Evolutionary conservation across 1,140 invertebrate genomes (phyloP).

Genomic region (Sarcophaga peregrina): DNA sequence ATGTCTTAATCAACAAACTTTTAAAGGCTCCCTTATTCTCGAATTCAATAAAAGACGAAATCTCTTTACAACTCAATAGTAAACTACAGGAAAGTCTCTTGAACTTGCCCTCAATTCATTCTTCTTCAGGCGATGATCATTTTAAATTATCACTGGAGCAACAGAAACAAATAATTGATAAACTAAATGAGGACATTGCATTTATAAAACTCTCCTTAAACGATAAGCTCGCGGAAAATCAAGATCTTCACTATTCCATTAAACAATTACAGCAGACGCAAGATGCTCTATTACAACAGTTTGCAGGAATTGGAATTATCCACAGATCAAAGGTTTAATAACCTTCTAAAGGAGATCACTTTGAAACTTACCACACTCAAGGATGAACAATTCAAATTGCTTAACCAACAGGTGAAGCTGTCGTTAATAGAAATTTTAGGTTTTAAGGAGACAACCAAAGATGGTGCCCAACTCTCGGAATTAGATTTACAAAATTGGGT

Average conservation of each 20-base stretch:
- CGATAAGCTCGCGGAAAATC: constrained; percentile 59
- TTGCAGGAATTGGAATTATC: constrained; percentile 56
- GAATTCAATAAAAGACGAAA: constrained; percentile 53
- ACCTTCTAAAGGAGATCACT: constrained; percentile 57
- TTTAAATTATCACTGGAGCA: constrained; percentile 17
- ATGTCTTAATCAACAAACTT: constrained; percentile 52
- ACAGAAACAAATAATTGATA: constrained; percentile 60
- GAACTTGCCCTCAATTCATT: neutral
- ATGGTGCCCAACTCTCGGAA: constrained; percentile 52
- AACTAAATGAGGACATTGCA: constrained; percentile 65
- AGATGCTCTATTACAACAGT: constrained; percentile 55
- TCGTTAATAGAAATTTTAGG: constrained; percentile 63
- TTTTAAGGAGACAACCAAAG: constrained; percentile 52
- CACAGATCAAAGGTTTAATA: constrained; percentile 57
- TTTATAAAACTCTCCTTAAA: constrained; percentile 66
- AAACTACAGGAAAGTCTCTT: constrained; percentile 35
- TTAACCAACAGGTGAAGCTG: constrained; percentile 61
- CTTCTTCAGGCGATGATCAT: constrained; percentile 44
- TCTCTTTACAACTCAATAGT: constrained; percentile 46
- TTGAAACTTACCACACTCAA: constrained; percentile 55
- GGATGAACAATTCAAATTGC: constrained; percentile 56
- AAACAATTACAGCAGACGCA: constrained; percentile 54
- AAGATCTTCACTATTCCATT: constrained; percentile 60
- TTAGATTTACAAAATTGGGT: constrained; percentile 63
- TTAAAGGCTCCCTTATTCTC: constrained; percentile 50